Base-by-base conservation (phyloP, 2,113 vertebrate genomes). In the Lampris incognitus region DNA sequence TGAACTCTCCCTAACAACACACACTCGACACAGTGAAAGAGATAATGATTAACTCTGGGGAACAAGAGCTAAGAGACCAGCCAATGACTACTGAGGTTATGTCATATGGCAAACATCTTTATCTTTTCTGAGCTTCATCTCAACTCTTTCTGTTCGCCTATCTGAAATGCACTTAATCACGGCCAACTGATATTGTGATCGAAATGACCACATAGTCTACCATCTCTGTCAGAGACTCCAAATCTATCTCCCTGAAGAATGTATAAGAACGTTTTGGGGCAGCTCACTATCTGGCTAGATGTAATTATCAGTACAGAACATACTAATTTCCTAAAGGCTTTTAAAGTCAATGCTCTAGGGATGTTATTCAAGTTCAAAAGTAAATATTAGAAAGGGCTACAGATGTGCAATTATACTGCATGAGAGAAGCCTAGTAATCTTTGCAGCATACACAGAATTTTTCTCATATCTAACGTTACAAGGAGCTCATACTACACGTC, bases 11-110 rank as follows among this genome's bases (percentile, higher is more conserved):
- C 55, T 71, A 59, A 54, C 41, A 39, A 41, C 76, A 82, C 11
- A 67, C 41, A 65, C 48, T 49, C 54, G 52, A 63, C 62, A 68
- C 67, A 64, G 40, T 66, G 58, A 49, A 24, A n/a, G 61, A 78
- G 84, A 88, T 87, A 94, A 94, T 94, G 11, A 95, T 94, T 95
- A 94, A 94, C 89, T 69, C 11, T 9, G 41, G 0, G 0, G 69
- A 71, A 84, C 59, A 48, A 66, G 62, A 67, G 52, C 52, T 58
- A 72, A 79, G 51, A 77, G 57, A 61, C 8, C 63, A 40, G 76
- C 83, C 85, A 88, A 85, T 88, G 70, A 83, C 69, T 40, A 66
- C 70, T 0, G 39, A 63, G 70, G 42, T 40, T 40, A 69, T 48
- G 68, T 72, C 64, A 44, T 4, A 78, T 37, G 48, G 65, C 85